These are phyloP conservation scores for Alectoris magna DNA, from an alignment of 2,797 vertebrate genomes.

Conservation along the genomic window DNA sequence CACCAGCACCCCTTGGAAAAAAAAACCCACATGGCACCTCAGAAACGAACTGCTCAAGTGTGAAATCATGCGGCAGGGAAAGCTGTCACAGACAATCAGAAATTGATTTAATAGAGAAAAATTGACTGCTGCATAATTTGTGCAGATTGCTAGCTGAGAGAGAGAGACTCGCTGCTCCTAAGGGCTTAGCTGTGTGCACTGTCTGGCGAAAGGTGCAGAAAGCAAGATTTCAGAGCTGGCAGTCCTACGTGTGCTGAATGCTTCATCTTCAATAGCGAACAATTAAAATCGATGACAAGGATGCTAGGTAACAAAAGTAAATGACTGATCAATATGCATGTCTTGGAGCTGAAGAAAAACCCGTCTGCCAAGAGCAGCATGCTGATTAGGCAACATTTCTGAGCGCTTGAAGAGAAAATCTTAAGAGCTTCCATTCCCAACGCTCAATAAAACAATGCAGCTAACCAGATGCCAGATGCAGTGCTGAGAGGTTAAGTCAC, in stretches of 20 bases:
- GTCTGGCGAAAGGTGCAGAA: background rate
- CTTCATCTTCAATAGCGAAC: background rate
- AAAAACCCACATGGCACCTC: background rate
- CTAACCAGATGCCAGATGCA: background rate
- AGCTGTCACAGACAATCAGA: constrained; percentile 30
- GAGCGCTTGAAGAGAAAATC: constrained; percentile 7
- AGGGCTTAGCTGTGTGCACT: background rate
- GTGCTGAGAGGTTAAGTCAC: background rate
- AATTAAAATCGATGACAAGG: constrained; percentile 59
- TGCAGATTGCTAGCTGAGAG: background rate
- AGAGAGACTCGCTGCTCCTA: background rate
- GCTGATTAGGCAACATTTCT: constrained; percentile 47
- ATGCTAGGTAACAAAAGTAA: constrained; percentile 53
- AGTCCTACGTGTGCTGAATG: background rate
- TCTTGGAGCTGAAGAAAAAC: constrained; percentile 45
- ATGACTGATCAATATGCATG: constrained; percentile 63
- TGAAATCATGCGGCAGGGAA: background rate
- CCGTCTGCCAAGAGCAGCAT: constrained; percentile 12
- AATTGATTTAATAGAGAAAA: constrained; percentile 36
- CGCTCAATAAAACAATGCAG: background rate
- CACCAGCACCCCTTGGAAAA: background rate
- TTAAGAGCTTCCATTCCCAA: constrained; percentile 3
- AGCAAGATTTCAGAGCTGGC: background rate
- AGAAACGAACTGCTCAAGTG: background rate
- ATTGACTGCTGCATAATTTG: background rate